A percentile compares a stretch with the other conserved stretches of the same genome.
phyloP scores from a whole-genome alignment of 2,888 invertebrate genomes.

The Eupithecia subumbrata region DNA sequence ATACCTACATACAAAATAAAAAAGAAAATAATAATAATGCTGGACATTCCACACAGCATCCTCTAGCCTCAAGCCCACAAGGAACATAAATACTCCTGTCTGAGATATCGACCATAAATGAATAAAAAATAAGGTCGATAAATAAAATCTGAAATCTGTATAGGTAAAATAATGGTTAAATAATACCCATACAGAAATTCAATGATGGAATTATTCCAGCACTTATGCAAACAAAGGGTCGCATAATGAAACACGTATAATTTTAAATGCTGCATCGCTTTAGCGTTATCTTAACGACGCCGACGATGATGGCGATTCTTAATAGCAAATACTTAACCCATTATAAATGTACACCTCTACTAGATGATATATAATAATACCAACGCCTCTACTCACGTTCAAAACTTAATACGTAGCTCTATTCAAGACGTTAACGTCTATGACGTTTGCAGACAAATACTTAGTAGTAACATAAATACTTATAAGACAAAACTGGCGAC shows the following conservation, averaged over 20 bases:
- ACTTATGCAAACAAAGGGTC: not conserved
- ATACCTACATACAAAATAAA: no score
- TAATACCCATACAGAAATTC: not conserved
- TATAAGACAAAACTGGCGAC: no score
- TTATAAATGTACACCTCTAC: no score
- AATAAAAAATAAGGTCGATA: not conserved
- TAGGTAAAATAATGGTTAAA: slow-evolving; percentile 7
- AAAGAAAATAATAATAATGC: no score
- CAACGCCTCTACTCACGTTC: no score
- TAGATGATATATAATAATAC: no score
- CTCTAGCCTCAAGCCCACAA: no score
- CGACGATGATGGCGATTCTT: not conserved
- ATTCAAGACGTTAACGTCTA: not conserved
- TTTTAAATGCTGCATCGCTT: not conserved
- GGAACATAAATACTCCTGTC: not conserved
- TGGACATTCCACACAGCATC: no score
- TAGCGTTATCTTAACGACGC: not conserved
- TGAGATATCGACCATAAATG: not conserved
- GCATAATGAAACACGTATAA: not conserved
- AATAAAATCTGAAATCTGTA: no score
- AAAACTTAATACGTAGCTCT: no score
- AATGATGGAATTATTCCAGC: slow-evolving; percentile 17
- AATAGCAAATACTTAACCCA: not conserved
- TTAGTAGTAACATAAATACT: not conserved
- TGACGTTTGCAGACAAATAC: not conserved